These are phyloP conservation scores for Ophonus ardosiacus DNA, from an alignment of 2,888 invertebrate genomes.

Conservation along the genomic window DNA sequence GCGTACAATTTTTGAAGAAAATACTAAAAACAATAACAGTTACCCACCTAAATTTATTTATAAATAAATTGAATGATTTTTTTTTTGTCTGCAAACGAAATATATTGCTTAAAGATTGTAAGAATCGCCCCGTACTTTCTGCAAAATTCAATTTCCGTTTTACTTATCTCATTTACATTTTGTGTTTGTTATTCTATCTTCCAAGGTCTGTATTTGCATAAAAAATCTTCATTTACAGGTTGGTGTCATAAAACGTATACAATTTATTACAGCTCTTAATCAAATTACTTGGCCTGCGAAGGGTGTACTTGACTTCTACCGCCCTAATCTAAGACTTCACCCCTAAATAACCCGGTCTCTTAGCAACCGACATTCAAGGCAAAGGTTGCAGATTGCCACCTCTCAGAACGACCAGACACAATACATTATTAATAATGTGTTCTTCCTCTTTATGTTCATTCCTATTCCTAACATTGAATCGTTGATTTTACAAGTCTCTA, in stretches of 20 bases:
- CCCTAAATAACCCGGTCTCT: constrained; percentile 42
- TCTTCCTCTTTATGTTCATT: background rate
- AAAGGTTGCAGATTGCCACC: background rate
- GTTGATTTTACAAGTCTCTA: too few relatives aligned
- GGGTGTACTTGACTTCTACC: constrained; percentile 37
- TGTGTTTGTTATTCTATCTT: background rate
- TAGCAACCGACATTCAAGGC: constrained; percentile 16
- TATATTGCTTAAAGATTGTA: background rate
- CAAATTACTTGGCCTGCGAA: constrained; percentile 19
- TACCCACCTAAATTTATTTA: too few relatives aligned
- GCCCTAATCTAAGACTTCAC: constrained; percentile 28
- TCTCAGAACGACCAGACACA: background rate
- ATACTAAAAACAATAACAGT: too few relatives aligned
- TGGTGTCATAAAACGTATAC: constrained; percentile 35
- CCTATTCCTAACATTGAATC: too few relatives aligned
- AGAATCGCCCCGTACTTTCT: background rate
- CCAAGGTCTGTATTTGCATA: background rate
- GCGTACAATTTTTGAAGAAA: too few relatives aligned
- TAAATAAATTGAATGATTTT: too few relatives aligned
- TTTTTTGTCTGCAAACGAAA: too few relatives aligned
- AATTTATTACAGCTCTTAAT: constrained; percentile 44
- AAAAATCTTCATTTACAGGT: constrained; percentile 39
- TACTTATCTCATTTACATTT: background rate
- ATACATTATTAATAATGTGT: background rate
- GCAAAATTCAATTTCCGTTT: background rate